Base-by-base conservation (phyloP, 92 coral and sea anemone genomes). In the Umimayanthus kanabou region DNA sequence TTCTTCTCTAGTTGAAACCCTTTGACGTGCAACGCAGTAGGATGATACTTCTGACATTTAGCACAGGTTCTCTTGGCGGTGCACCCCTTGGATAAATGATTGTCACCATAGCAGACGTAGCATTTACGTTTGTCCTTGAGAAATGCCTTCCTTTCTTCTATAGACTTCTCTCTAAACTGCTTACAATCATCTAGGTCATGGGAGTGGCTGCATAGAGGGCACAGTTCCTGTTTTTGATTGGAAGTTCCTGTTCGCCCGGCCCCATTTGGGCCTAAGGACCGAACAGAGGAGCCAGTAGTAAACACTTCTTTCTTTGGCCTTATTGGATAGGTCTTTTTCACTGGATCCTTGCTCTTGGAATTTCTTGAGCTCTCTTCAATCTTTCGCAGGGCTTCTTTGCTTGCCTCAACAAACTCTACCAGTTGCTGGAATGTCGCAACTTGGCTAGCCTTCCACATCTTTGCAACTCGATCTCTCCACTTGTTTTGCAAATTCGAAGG, bases 151-250 rank as follows among this genome's bases (percentile, higher is more conserved):
- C 85, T 89, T 49, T 86, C 88, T 75, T 89, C 92, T 9, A 88
- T 58, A 16, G 92, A 87, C 77, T 83, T 92, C 86, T 84, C 88
- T 30, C 29, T 64, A 42, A 92, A 92, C 28, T 42, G 57, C 58
- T 91, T 86, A 50, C 94, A 92, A 71, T 92, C 89, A 80, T 92
- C 89, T 85, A 92, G 29, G 47, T 88, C 91, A 42, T 88, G 95
- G 53, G 87, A 37, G 10, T 55, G 64, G 66, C 76, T 65, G 84
- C 92, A 90, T 16, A 88, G 43, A 0, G 77, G 91, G 33, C 37
- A 33, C 1, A 33, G 37, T 33, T 33, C 37, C 37, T 2, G 37
- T 33, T 0, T 33, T 33, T 33, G 37, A 33, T 33, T 2, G 37
- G 37, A 2, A 33, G 37, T 33, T 33, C 37, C 37, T 33, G 37